Conservation (phyloP, 2,113 vertebrate species). For the Phyllostomus discolor region DNA sequence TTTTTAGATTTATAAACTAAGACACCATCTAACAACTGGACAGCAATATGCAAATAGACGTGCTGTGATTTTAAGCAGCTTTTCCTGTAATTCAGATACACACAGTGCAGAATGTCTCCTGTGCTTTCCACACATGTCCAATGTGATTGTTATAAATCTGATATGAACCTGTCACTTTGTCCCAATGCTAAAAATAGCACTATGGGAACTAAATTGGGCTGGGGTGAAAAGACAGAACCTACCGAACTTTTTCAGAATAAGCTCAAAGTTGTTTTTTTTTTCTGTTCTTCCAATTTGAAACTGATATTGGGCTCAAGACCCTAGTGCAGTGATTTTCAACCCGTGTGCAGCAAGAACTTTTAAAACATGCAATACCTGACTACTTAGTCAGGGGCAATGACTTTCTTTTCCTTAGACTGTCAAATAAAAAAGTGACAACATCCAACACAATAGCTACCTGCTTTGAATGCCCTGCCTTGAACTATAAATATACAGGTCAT, state of each 20-base stretch:
- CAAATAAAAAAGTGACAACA: background rate
- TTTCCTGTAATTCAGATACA: slow-evolving; percentile 4
- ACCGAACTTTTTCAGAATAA: background rate
- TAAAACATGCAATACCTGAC: background rate
- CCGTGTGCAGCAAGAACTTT: background rate
- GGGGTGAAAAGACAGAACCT: background rate
- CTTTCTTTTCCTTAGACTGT: background rate
- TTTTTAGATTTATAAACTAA: slow-evolving; percentile 38
- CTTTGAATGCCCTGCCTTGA: background rate
- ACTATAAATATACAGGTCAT: background rate
- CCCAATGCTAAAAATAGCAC: background rate
- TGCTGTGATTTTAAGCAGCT: slow-evolving; percentile 28
- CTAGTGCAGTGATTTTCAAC: background rate
- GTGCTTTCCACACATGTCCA: background rate
- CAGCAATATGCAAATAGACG: slow-evolving; percentile 2
- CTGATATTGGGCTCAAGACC: background rate
- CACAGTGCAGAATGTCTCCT: slow-evolving; percentile 14
- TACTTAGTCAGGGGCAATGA: background rate
- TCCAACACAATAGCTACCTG: background rate
- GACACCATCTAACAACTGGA: slow-evolving; percentile 25
- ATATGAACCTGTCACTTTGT: background rate
- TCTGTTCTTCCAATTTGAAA: background rate
- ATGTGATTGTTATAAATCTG: background rate
- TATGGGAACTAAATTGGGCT: background rate
- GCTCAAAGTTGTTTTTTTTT: background rate